Evolutionary conservation across 2,888 invertebrate genomes (phyloP).

Genomic region (Sceliomorpha sp.): DNA sequence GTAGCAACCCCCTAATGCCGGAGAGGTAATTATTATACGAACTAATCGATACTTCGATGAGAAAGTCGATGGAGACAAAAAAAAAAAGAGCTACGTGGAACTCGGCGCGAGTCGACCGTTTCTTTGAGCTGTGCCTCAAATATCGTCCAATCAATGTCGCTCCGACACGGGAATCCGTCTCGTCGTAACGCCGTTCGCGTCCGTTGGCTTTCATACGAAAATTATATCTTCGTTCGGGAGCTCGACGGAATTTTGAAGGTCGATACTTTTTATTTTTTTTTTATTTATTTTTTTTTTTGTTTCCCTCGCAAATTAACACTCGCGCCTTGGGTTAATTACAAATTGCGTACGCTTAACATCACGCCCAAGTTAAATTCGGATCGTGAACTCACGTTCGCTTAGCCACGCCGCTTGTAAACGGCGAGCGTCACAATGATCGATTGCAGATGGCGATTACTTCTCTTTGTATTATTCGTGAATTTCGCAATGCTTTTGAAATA

Average conservation of each 20-base stretch:
- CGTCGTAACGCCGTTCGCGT: too few relatives aligned
- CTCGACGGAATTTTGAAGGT: too few relatives aligned
- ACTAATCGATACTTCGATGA: conserved; percentile 77
- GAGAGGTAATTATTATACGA: conserved; percentile 78
- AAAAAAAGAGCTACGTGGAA: conserved; percentile 58
- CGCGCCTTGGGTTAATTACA: conserved; percentile 64
- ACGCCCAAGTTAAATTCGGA: conserved; percentile 64
- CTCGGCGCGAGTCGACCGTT: conserved; percentile 57
- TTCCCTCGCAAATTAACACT: conserved; percentile 27
- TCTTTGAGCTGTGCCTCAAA: conserved; percentile 12
- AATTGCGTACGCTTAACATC: conserved; percentile 58
- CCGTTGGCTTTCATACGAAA: too few relatives aligned
- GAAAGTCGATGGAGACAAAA: conserved; percentile 64
- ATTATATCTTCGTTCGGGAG: too few relatives aligned
- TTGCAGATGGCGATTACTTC: conserved; percentile 27
- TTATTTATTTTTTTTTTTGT: not conserved
- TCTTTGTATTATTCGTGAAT: conserved; percentile 8
- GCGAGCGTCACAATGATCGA: conserved; percentile 22
- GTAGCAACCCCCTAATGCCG: conserved; percentile 72
- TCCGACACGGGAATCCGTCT: too few relatives aligned
- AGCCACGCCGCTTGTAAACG: conserved; percentile 9
- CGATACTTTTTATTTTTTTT: too few relatives aligned
- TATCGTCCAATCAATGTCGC: not conserved
- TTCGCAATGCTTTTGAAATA: conserved; percentile 22
- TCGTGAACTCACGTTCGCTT: conserved; percentile 62